Conservation (phyloP, 1,140 invertebrate genomes). For the Lanistes nyassanus region DNA sequence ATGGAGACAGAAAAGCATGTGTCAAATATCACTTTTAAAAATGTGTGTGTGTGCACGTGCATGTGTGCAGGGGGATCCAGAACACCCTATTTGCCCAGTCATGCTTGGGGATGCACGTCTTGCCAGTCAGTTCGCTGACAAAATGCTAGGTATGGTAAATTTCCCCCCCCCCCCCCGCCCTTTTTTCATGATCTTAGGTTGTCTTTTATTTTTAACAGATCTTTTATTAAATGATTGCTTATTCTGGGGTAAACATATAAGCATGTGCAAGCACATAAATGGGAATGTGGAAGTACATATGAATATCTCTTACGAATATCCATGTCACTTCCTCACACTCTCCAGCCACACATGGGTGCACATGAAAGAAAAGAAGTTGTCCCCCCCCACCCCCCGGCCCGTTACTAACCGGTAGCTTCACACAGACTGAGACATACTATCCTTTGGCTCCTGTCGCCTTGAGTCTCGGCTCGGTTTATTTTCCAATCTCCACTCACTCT, state of each 20-base stretch:
- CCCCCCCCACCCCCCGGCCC: not conserved
- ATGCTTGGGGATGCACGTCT: conserved; percentile 89
- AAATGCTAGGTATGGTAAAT: conserved; percentile 80
- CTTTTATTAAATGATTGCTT: not conserved
- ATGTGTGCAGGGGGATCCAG: conserved; percentile 72
- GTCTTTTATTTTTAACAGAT: not conserved
- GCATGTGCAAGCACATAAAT: not conserved
- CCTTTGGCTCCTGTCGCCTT: too few species aligned
- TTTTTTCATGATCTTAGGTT: not conserved
- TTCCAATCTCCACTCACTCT: too few species aligned
- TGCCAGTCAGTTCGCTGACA: conserved; percentile 82
- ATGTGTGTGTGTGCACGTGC: not conserved
- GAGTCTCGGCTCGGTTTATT: too few species aligned
- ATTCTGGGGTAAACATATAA: not conserved
- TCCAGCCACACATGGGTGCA: not conserved
- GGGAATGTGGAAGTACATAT: too few species aligned
- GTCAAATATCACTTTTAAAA: too few species aligned
- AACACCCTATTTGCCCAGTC: conserved; percentile 91
- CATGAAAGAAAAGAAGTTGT: too few species aligned
- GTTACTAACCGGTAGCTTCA: too few species aligned
- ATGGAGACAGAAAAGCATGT: too few species aligned
- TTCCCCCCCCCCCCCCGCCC: too few species aligned
- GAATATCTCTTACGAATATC: not conserved
- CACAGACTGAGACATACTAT: too few species aligned
- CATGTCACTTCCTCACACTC: not conserved